phyloP scores from a whole-genome alignment of 2,113 vertebrate genomes.

The Datnioides undecimradiatus region DNA sequence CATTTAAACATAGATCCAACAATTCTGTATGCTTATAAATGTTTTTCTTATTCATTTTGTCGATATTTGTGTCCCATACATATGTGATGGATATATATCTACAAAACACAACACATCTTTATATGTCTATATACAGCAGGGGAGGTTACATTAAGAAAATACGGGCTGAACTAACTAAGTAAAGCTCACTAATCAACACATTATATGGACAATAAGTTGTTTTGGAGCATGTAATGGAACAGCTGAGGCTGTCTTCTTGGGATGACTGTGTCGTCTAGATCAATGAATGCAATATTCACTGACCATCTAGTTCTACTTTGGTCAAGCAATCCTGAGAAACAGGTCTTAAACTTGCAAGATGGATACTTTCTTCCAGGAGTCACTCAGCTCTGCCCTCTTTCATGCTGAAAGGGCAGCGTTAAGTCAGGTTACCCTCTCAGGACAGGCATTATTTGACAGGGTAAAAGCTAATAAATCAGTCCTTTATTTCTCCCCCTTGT shows the following conservation, averaged over 20 bases:
- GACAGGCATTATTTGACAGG: slow-evolving; percentile 43
- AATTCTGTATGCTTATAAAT: no score
- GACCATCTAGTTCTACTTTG: neutral
- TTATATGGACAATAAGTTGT: no score
- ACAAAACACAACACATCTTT: no score
- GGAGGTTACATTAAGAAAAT: no score
- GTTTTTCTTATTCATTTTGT: no score
- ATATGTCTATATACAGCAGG: no score
- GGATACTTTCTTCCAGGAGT: neutral
- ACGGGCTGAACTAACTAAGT: no score
- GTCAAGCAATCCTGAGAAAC: neutral
- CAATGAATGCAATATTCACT: neutral
- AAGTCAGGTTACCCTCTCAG: slow-evolving; percentile 15
- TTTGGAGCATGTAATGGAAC: neutral
- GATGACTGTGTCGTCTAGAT: neutral
- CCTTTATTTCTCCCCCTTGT: slow-evolving; percentile 43
- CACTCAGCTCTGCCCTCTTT: neutral
- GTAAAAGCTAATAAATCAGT: slow-evolving; percentile 62
- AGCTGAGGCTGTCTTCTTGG: neutral
- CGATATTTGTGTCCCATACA: no score
- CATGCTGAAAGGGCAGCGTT: neutral
- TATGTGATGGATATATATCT: no score
- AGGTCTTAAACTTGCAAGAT: neutral
- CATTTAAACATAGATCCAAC: no score
- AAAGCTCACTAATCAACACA: no score